Evolutionary conservation across 2,113 vertebrate genomes (phyloP), one percentile per base, ranked within the genome.

Genomic region (Zingel zingel): DNA sequence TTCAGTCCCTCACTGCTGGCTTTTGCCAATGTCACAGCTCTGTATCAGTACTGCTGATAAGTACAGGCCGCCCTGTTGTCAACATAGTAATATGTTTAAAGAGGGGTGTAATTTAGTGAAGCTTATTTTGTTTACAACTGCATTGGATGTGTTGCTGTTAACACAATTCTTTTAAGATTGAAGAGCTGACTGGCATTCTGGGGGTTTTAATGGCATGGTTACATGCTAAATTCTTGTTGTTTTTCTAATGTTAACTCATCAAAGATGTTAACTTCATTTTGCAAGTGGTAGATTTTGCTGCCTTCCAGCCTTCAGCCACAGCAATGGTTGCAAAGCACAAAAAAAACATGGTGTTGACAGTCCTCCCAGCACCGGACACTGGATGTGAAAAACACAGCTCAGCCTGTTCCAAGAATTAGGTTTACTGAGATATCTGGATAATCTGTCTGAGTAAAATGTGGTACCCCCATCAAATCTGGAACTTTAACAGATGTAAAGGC

Each of bases 341-440:
- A 66, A 66, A 27, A 7, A 95, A 96, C 91, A 95, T 96, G 0
- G 94, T 95, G 77, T 96, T 96, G 87, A 96, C 96, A 58, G 57
- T 16, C 92, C 96, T 96, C 62, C 94, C 95, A 0, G 96, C 96
- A 50, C 94, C 95, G 0, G 94, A 45, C 48, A 12, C 27, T 33
- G n/a, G n/a, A 56, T 70, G 43, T 68, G 72, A 61, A 12, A 76
- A 47, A 77, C n/a, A 51, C n/a, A 51, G 30, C 53, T 68, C 47
- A 77, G 25, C 33, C 48, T 53, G 12, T 74, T 77, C 66, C 51
- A 19, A 27, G 43, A 51, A 70, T 8, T 45, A 47, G 19, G n/a
- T 67, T 53, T 25, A 27, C 43, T n/a, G 21, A 74, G 5, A n/a
- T 54, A 58, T 68, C 13, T 53, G 3, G 1, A 23, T 27, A 50